Conservation (phyloP, 1,140 invertebrate species). For the Drosophila sp. region DNA sequence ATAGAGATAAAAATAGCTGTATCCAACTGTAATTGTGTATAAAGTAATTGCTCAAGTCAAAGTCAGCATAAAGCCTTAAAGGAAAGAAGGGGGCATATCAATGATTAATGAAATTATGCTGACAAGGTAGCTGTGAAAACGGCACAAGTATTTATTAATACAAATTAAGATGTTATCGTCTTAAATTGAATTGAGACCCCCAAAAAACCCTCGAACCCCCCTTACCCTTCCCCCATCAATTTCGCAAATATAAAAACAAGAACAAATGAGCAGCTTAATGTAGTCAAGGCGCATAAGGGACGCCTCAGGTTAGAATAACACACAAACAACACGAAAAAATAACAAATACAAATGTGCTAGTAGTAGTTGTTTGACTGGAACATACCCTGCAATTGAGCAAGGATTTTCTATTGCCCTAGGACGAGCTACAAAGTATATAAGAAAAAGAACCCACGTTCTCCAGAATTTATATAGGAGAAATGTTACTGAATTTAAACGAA, state of each 20-base stretch:
- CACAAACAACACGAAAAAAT: constrained; percentile 25
- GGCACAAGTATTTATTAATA: constrained; percentile 72
- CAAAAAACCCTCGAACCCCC: neutral
- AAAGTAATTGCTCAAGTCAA: constrained; percentile 11
- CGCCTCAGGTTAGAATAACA: constrained; percentile 15
- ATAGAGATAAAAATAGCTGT: constrained; percentile 4
- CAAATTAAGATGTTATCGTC: constrained; percentile 81
- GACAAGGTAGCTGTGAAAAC: constrained; percentile 44
- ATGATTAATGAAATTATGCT: constrained; percentile 50
- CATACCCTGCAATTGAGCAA: neutral
- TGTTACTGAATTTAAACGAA: too few species aligned
- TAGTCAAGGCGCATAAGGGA: constrained; percentile 51
- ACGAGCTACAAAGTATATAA: neutral
- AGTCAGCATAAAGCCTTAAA: constrained; percentile 5
- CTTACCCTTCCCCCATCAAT: neutral
- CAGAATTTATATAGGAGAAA: neutral
- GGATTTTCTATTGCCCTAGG: too few species aligned
- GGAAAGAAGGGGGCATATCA: constrained; percentile 4
- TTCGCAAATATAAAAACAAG: neutral
- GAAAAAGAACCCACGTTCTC: too few species aligned
- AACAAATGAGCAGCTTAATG: constrained; percentile 73
- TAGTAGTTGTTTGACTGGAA: neutral
- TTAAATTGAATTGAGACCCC: constrained; percentile 70
- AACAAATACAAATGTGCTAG: constrained; percentile 13
- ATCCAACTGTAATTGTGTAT: constrained; percentile 2